These are phyloP conservation scores for Heliconius eleuchia DNA, from an alignment of 1,140 invertebrate species.

Conservation along the genomic window DNA sequence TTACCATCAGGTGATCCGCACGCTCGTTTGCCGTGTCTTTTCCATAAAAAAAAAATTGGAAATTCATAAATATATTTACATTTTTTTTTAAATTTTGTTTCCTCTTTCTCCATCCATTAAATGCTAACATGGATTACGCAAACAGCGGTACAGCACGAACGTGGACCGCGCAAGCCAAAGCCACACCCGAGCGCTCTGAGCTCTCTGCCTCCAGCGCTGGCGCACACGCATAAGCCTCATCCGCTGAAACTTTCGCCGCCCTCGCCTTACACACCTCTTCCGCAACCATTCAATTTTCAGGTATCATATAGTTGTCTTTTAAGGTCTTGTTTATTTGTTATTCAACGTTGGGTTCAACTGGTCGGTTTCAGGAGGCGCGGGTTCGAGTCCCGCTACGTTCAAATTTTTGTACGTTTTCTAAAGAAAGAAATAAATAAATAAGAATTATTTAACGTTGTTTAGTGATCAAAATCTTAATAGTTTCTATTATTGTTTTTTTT, in stretches of 20 bases:
- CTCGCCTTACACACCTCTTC: constrained; percentile 68
- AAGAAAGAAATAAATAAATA: too few species aligned
- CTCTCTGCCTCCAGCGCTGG: constrained; percentile 62
- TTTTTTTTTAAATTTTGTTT: neutral
- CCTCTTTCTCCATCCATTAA: neutral
- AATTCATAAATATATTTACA: neutral
- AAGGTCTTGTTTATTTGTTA: neutral
- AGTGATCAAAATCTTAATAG: too few species aligned
- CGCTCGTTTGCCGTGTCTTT: too few species aligned
- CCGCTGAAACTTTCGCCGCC: constrained; percentile 76
- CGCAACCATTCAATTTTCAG: constrained; percentile 77
- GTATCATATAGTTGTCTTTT: constrained; percentile 38
- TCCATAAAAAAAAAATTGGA: too few species aligned
- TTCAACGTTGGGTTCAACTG: too few species aligned
- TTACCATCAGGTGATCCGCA: too few species aligned
- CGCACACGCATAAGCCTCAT: constrained; percentile 74
- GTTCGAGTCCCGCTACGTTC: too few species aligned
- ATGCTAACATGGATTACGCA: neutral
- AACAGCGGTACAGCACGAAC: constrained; percentile 97
- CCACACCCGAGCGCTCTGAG: constrained; percentile 74
- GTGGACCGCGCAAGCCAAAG: constrained; percentile 96
- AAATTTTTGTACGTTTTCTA: too few species aligned
- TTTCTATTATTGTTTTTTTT: too few species aligned
- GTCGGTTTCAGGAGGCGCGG: too few species aligned
- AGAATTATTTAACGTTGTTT: too few species aligned